Base-by-base conservation (phyloP, 2,113 vertebrate genomes). In the Apteryx mantelli region DNA sequence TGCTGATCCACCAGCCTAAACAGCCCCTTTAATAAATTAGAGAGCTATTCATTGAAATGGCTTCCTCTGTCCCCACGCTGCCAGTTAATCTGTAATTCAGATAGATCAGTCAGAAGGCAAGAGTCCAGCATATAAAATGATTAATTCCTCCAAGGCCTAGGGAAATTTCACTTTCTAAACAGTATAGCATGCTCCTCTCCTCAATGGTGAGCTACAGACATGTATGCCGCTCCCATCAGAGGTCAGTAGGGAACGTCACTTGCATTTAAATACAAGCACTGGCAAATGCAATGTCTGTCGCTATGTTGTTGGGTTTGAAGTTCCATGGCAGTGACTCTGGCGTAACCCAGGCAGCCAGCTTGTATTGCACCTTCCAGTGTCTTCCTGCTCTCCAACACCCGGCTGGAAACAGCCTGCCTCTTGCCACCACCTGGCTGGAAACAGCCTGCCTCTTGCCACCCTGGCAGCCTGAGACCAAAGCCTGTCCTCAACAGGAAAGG, bases 61-160 rank as follows among this genome's bases (percentile, higher is more conserved):
- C 96, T 97, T 94, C 96, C 83, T 96, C 94, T 42, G 55, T 94
- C 85, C 93, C 94, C 76, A 91, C 1, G 5, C 88, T 96, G 97
- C 97, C 96, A 97, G 97, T 96, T 98, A 93, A 97, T 97, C 97
- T 97, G 97, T 97, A 97, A 98, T 97, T 98, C 96, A 97, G 97
- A 98, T 91, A 93, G 94, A 97, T 96, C 96, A 86, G 95, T 88
- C 66, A 93, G 95, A 95, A 97, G 97, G 95, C 82, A 79, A 64
- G 89, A 96, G 95, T 96, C 96, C 97, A 96, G 97, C 81, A 97
- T 88, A 91, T 85, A 92, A 86, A 96, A 95, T 79, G 94, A 97
- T 97, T 97, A 91, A 93, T 95, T 97, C 95, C 71, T 96, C 74
- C 40, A 55, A 84, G 93, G 86, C 90, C 75, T 14, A 7, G 10